Conservation (phyloP, 2,888 invertebrate species). For the Macropis europaea region DNA sequence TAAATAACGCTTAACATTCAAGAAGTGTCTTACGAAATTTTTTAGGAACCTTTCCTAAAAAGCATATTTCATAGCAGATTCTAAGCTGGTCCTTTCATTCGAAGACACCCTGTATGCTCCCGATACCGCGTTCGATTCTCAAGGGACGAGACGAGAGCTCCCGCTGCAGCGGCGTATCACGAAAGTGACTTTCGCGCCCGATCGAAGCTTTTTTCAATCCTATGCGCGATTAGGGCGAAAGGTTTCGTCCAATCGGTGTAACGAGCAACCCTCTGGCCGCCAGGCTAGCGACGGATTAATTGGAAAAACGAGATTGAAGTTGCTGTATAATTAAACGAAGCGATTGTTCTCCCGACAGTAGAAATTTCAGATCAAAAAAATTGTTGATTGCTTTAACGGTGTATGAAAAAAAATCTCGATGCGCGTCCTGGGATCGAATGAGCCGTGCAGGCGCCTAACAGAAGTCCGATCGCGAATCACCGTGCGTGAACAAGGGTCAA, state of each 20-base stretch:
- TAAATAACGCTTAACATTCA: no score
- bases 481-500: slow-evolving; percentile 75
- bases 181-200: not conserved
- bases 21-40: no score
- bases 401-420: not conserved
- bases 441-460: slow-evolving; percentile 30
- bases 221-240: not conserved
- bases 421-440: no score
- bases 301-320: slow-evolving; percentile 22
- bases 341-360: not conserved
- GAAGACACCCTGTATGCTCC: no score
- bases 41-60: no score
- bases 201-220: not conserved
- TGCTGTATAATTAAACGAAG: slow-evolving; percentile 13
- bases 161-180: slow-evolving; percentile 32
- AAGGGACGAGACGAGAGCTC: slow-evolving; percentile 44
- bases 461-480: slow-evolving; percentile 57
- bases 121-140: slow-evolving; percentile 65
- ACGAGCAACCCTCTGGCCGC: not conserved
- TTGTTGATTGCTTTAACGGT: no score
- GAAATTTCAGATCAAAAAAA: no score
- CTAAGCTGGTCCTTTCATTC: no score
- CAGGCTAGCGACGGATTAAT: slow-evolving; percentile 16
- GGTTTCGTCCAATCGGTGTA: not conserved
- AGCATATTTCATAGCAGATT: no score